Base-by-base conservation (phyloP, 2,888 invertebrate genomes). In the Noctuana brunneofusca region DNA sequence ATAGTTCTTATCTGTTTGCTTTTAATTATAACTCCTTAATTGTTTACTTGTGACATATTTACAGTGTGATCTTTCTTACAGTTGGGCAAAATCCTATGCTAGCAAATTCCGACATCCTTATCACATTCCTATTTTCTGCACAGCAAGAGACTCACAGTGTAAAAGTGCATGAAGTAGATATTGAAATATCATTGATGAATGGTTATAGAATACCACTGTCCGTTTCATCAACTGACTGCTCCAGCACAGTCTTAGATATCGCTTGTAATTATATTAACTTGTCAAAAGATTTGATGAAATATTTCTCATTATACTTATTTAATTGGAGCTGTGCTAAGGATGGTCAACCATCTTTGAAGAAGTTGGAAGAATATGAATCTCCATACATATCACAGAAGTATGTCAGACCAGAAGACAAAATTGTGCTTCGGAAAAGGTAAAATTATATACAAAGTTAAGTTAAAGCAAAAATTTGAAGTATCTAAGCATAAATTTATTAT, bases 351-450 rank as follows among this genome's bases (percentile, higher is more conserved):
- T 95, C 98, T 74, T 90, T 98, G 67, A 94, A 98, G 71, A 97
- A 97, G 83, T 91, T 99, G 68, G 97, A 98, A 89, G 97, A 99
- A 84, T 99, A 98, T 92, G 99, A 99, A 93, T 97, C 98, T 69
- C 99, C 99, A 0, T 97, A 96, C 88, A 96, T 99, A 87, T 97
- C 98, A 58, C 95, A 97, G 71, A 96, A 96, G 80, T 94, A 95
- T 83, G 94, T 96, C 64, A 84, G 91, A 70, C 94, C 94, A 66
- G 95, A 94, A 68, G 94, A 95, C 80, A 95, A 95, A 89, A 94
- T 99, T 84, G 95, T 97, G 69, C 92, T 98, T 69, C 94, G 97
- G 74, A 98, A 97, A 92, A 96, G 95, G 96, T 96, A 76, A 54
- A 14, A 27, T 18, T 32, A 50, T 16, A 16, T 2, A 14, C 6